A percentile compares a stretch with the other conserved stretches of the same genome.
phyloP scores from a whole-genome alignment of 2,888 invertebrate genomes.

The Nomada fabriciana region DNA sequence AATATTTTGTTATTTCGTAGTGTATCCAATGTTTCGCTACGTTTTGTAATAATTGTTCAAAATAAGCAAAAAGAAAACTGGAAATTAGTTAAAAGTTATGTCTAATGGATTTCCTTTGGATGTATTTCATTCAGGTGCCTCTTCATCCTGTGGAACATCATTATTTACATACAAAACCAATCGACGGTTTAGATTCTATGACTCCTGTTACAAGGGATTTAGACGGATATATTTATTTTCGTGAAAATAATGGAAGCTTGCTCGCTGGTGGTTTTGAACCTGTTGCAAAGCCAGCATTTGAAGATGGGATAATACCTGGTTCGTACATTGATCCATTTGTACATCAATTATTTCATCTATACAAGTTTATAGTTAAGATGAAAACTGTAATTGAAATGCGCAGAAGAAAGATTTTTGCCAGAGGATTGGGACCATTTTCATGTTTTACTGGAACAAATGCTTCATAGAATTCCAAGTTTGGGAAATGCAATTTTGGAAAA shows the following conservation, averaged over 20 bases:
- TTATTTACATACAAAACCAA: conserved; percentile 94
- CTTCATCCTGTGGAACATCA: conserved; percentile 97
- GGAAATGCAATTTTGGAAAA: conserved; percentile 91
- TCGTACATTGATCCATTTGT: conserved; percentile 62
- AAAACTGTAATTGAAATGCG: conserved; percentile 84
- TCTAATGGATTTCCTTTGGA: conserved; percentile 1
- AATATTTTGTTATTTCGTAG: conserved; percentile 12
- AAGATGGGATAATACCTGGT: conserved; percentile 89
- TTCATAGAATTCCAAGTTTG: conserved; percentile 93
- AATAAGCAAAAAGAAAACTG: too few species aligned
- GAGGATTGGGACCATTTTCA: conserved; percentile 99
- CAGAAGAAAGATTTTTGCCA: conserved; percentile 88
- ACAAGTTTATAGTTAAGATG: conserved; percentile 11
- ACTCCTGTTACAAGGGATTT: conserved; percentile 95
- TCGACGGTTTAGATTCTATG: conserved; percentile 90
- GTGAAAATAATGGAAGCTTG: conserved; percentile 93
- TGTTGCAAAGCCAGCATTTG: conserved; percentile 95
- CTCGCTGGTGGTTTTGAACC: conserved; percentile 97
- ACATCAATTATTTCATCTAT: conserved; percentile 13
- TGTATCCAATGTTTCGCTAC: too few species aligned
- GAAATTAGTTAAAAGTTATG: too few species aligned
- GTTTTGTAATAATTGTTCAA: too few species aligned
- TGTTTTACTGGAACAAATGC: conserved; percentile 92
- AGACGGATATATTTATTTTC: conserved; percentile 94
- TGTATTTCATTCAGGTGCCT: conserved; percentile 87